A percentile compares a stretch with the other conserved stretches of the same genome.
Conservation (phyloP, 2,888 invertebrate species). For the Choristoneura rosaceana region DNA sequence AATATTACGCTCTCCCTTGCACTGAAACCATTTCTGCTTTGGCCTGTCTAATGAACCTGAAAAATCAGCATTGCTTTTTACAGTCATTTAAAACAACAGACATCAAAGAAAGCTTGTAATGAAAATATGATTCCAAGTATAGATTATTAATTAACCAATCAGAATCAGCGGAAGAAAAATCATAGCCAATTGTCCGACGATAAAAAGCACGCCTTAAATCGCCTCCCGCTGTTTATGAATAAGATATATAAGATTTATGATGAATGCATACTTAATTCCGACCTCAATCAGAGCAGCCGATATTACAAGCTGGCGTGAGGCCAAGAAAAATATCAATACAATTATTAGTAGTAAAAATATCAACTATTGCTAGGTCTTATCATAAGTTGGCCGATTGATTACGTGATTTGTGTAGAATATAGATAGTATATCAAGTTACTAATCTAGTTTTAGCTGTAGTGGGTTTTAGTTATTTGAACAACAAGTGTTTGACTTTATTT, state of each 20-base stretch:
- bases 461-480: too few species aligned
- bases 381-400: constrained; percentile 13
- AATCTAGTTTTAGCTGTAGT: background rate
- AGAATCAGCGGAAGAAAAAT: background rate
- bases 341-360: constrained; percentile 56
- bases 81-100: too few species aligned
- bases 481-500: too few species aligned
- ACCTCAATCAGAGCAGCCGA: constrained; percentile 65
- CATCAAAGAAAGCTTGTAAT: too few species aligned
- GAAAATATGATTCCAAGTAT: too few species aligned
- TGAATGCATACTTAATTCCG: constrained; percentile 75
- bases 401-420: constrained; percentile 2
- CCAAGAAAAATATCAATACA: constrained; percentile 74
- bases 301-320: constrained; percentile 68
- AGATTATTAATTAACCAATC: background rate
- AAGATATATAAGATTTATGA: constrained; percentile 75
- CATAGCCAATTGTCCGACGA: too few species aligned
- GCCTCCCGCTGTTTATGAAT: constrained; percentile 52
- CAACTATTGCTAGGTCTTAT: constrained; percentile 21
- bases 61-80: too few species aligned
- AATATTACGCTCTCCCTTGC: too few species aligned
- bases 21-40: too few species aligned
- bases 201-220: background rate
- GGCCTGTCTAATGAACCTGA: too few species aligned
- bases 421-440: background rate